These are phyloP conservation scores for Pampus argenteus DNA, from an alignment of 2,797 vertebrate species.

Conservation along the genomic window DNA sequence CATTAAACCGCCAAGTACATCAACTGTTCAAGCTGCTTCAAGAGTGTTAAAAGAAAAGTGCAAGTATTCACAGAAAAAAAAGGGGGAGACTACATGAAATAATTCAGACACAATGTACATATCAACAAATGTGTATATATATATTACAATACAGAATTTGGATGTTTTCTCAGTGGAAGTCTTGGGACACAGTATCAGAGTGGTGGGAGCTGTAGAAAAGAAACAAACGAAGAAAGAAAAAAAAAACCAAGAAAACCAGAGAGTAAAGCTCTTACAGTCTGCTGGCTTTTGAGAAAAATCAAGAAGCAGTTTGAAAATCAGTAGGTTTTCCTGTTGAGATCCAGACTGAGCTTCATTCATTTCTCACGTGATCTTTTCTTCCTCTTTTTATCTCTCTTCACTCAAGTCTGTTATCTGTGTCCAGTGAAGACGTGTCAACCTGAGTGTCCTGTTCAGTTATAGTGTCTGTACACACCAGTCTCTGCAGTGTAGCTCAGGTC, in stretches of 20 bases:
- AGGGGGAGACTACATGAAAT: conserved; percentile 66
- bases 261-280: conserved; percentile 65
- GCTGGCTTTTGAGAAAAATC: conserved; percentile 66
- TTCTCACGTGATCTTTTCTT: conserved; percentile 21
- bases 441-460: conserved; percentile 57
- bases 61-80: conserved; percentile 79
- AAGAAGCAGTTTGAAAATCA: conserved; percentile 57
- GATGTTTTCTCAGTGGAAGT: conserved; percentile 63
- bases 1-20: conserved; percentile 71
- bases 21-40: conserved; percentile 83
- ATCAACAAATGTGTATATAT: conserved; percentile 83
- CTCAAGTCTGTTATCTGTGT: conserved; percentile 33
- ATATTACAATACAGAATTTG: conserved; percentile 75
- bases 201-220: conserved; percentile 64
- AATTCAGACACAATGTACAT: conserved; percentile 84
- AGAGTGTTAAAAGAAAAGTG: conserved; percentile 56
- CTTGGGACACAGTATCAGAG: conserved; percentile 57
- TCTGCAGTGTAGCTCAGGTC: conserved; percentile 39
- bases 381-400: conserved; percentile 31
- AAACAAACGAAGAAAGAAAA: conserved; percentile 25
- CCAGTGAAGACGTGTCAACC: conserved; percentile 57
- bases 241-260: conserved; percentile 57
- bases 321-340: conserved; percentile 29
- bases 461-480: conserved; percentile 48
- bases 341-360: conserved; percentile 18